These are phyloP conservation scores for Alosa alosa DNA, from an alignment of 2,113 vertebrate species.

Conservation along the genomic window DNA sequence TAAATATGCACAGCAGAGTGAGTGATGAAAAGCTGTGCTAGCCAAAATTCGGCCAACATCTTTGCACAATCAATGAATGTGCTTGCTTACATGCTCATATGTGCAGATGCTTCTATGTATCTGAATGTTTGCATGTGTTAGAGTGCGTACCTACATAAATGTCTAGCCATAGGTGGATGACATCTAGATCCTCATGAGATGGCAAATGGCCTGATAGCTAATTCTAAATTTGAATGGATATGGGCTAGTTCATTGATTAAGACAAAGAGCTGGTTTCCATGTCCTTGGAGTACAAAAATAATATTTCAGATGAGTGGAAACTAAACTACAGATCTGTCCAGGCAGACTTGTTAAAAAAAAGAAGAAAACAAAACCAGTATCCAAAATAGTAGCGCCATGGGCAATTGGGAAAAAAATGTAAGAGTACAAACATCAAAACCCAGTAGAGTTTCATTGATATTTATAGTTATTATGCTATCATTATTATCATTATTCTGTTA, in stretches of 20 bases:
- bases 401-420: conserved; percentile 73
- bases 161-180: background rate
- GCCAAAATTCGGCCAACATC: background rate
- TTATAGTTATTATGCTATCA: conserved; percentile 48
- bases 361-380: conserved; percentile 74
- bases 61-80: background rate
- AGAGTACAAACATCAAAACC: conserved; percentile 88
- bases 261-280: conserved; percentile 71
- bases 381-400: conserved; percentile 79
- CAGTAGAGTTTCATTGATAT: conserved; percentile 72
- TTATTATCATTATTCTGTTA: conserved; percentile 78
- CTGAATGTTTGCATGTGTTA: background rate
- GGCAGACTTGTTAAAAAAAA: conserved; percentile 76
- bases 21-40: background rate
- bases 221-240: conserved; percentile 10
- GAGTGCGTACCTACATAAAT: background rate
- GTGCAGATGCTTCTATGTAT: background rate
- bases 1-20: background rate
- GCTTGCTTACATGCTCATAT: conserved; percentile 2
- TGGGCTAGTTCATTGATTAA: conserved; percentile 57
- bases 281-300: conserved; percentile 59
- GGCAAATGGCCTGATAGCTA: background rate
- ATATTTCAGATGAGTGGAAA: conserved; percentile 71
- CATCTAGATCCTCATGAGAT: background rate
- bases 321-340: conserved; percentile 75